Base-by-base conservation (phyloP, 2,113 vertebrate genomes). In the Cromileptes altivelis region DNA sequence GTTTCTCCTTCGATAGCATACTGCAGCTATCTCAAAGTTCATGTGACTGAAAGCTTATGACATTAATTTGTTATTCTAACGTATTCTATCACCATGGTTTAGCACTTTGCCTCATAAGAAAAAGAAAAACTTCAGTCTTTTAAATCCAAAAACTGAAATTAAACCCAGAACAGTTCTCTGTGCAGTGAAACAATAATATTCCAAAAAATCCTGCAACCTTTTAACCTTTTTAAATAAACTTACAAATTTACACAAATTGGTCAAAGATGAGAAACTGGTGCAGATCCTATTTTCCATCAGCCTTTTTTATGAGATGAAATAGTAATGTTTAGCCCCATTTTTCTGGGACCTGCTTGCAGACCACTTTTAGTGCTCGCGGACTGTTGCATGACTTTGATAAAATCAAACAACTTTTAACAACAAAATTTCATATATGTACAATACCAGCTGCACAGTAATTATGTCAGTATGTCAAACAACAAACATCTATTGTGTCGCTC, bases 1-100 rank as follows among this genome's bases (percentile, higher is more conserved):
- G 61, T 55, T 70, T 82, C 78, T 61, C 40, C 77, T 76, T 27
- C 13, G 49, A 69, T 55, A 56, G 25, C 14, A 56, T 25, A 15
- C 52, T 23, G 45, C 57, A 55, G 63, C 9, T 27, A 52, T 57
- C 75, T 55, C n/a, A 72, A 79, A 75, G 64, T 42, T 2, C 6
- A 49, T 67, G 33, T 19, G 30, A 47, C 25, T 30, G 30, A 61
- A 57, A 23, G 47, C 17, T 40, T 0, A 4, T 21, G 21, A 47
- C 2, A 19, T 71, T 55, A 4, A 67, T 72, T 7, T 70, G 1
- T 55, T 64, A 63, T 14, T 63, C 21, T 62, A n/a, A 30, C 19
- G 62, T 50, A 50, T 64, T 78, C 4, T 7, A 19, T 47, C 30
- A 50, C 18, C 1, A 3, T 3, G 57, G 6, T 23, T 70, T 47